These are phyloP conservation scores for Tenrec ecaudatus DNA, from an alignment of 2,113 vertebrate genomes.

Conservation along the genomic window DNA sequence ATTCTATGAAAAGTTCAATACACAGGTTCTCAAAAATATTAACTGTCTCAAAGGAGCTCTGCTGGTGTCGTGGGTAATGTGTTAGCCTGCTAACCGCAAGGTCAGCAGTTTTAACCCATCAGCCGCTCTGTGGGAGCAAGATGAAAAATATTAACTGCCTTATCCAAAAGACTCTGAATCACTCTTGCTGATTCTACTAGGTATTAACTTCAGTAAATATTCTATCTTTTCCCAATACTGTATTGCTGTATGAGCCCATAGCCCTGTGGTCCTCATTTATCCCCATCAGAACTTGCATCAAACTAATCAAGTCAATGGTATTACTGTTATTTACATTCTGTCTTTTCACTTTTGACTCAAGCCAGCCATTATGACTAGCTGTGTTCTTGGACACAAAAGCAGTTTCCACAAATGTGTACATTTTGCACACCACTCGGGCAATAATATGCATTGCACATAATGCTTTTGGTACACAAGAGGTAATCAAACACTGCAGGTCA, in stretches of 20 bases:
- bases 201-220: background rate
- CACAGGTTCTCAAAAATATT: background rate
- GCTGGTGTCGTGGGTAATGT: no score
- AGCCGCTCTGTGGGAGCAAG: no score
- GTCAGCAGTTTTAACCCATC: no score
- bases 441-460: background rate
- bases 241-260: background rate
- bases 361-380: background rate
- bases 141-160: background rate
- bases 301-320: background rate
- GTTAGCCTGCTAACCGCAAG: no score
- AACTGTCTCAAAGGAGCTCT: no score
- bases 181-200: background rate
- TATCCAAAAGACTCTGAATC: background rate
- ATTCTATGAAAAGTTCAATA: background rate
- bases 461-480: background rate
- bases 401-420: background rate
- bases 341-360: background rate
- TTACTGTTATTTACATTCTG: background rate
- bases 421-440: background rate
- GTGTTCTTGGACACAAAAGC: background rate
- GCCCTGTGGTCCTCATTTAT: background rate
- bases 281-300: background rate
- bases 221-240: background rate
- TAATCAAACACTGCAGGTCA: background rate